Conservation (phyloP, 2,113 vertebrate species). For the Archilochus colubris region DNA sequence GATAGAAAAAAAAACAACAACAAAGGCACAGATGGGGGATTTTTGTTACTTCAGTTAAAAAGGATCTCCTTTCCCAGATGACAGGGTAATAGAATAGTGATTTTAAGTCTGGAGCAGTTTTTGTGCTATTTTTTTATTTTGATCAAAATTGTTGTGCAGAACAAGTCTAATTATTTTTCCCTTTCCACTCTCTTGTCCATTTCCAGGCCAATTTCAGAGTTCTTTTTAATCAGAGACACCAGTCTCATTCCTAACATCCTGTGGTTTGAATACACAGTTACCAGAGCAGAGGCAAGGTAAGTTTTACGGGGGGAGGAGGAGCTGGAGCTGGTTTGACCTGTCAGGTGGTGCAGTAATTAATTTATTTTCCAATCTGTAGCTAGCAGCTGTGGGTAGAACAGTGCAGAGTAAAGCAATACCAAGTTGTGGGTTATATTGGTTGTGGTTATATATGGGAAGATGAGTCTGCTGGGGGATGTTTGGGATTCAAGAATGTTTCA, state of each 20-base stretch:
- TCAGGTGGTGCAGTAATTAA: not conserved
- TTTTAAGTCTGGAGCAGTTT: not conserved
- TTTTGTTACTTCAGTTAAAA: not conserved
- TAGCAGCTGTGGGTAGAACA: not conserved
- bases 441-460: not conserved
- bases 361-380: not conserved
- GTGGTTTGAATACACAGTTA: slow-evolving; percentile 99
- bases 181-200: not conserved
- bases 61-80: not conserved
- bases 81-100: not conserved
- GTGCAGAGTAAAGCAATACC: not conserved
- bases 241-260: slow-evolving; percentile 98
- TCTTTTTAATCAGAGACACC: slow-evolving; percentile 97
- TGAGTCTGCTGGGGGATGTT: not conserved
- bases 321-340: not conserved
- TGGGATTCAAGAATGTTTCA: not conserved
- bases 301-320: not conserved
- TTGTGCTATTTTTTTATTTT: not conserved
- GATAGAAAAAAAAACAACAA: not conserved
- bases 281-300: slow-evolving; percentile 97
- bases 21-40: too few relatives aligned
- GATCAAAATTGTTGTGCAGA: not conserved
- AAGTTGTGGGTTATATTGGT: not conserved
- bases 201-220: slow-evolving; percentile 93
- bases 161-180: not conserved